Evolutionary conservation across 2,113 vertebrate genomes (phyloP), one percentile per base, ranked within the genome.

Genomic region (Perca schrenkii): DNA sequence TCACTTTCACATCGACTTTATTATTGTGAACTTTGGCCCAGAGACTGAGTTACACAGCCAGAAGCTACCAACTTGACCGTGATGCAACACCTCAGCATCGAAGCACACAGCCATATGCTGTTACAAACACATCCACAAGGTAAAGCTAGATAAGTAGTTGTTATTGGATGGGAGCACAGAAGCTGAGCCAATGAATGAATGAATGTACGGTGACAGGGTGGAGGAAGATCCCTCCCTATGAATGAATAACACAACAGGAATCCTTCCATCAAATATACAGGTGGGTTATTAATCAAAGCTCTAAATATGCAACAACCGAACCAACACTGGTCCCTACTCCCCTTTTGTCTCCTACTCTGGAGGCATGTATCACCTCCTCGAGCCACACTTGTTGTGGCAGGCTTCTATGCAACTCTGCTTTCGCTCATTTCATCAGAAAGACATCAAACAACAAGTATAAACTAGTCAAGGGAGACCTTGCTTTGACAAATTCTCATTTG

Each of bases 21-120:
- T 13, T 60, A n/a, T 22, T 25, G 3, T 46, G 70, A 83, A 89
- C 79, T 85, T 85, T 87, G 69, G 36, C 56, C 68, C 52, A 31
- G 3, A 80, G 65, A 12, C 68, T 65, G 47, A 5, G 64, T 34
- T 28, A 47, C 17, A 62, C 46, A 66, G 63, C 64, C 63, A 68
- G 19, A 53, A 34, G 34, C n/a, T 15, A 49, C 36, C 19, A 15
- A 56, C 58, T 8, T 17, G 36, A 47, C 25, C 40, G 46, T 86
- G 74, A 79, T 40, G 81, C 36, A 82, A 75, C 8, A 67, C 34
- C 50, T 57, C 72, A 74, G 43, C 40, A 46, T 47, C 65, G 21
- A 3, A 52, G 25, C 54, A 62, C 0, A 7, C 28, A 25, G 6
- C 49, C 22, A 13, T 40, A 1, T 0, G 25, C n/a, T 36, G 47